Base-by-base conservation (phyloP, 2,113 vertebrate genomes). In the Ginglymostoma cirratum region DNA sequence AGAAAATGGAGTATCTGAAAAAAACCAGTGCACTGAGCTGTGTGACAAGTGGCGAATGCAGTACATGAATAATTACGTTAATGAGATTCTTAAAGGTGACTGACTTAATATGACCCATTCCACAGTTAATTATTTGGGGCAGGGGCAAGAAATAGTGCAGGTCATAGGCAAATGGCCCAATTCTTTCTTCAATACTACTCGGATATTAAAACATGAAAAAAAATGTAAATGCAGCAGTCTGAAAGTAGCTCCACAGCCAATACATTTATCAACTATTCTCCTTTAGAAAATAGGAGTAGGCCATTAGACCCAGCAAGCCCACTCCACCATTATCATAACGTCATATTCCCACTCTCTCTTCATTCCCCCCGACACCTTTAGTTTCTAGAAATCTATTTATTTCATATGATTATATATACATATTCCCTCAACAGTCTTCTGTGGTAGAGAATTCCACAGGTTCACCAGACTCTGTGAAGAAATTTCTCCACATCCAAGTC, bases 1-100 rank as follows among this genome's bases (percentile, higher is more conserved):
- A 27, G 98, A 99, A 97, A 99, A 99, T 0, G 99, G 99, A 83
- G 97, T 98, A 7, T 98, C 98, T 95, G 99, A 99, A 96, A 98
- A 98, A 96, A 96, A 96, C 96, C 96, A 96, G 72, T 98, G 98
- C 96, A 97, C 98, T 42, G 98, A 99, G 67, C 97, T 99, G 95
- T 99, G 98, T 97, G 99, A 99, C 0, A 97, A 98, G 27, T 98
- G 98, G 98, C 98, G 99, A 96, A 99, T 99, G 96, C 98, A 98
- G 52, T 99, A 99, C 96, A 98, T 97, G 89, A 98, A 97, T 97
- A 98, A 98, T 96, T 99, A 99, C 96, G 98, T 98, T 97, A 99
- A 99, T 30, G 99, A 99, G 97, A 98, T 99, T 97, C 97, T 99
- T 17, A 99, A 99, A 99, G 99, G 99, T 98, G 95, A 98, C 96